These are phyloP conservation scores for Archilochus colubris DNA, from an alignment of 2,113 vertebrate genomes.

Conservation along the genomic window DNA sequence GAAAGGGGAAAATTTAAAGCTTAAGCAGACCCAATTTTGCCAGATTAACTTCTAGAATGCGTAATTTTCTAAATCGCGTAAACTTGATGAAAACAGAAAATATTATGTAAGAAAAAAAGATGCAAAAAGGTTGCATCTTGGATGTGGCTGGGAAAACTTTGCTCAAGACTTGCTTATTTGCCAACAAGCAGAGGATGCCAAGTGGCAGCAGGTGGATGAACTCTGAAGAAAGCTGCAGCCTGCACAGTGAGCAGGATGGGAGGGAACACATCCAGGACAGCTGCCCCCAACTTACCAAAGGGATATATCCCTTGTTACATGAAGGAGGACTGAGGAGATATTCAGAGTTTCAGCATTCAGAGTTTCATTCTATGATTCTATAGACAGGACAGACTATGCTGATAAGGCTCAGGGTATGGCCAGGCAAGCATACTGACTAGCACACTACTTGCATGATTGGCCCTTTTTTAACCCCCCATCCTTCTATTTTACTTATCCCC, in stretches of 20 bases:
- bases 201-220: no score
- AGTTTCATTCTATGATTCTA: no score
- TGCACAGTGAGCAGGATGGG: not conserved
- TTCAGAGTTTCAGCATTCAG: not conserved
- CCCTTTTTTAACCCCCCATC: not conserved
- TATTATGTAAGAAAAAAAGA: not conserved
- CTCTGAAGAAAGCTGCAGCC: not conserved
- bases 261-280: not conserved
- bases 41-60: not conserved
- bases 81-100: not conserved
- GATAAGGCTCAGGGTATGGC: accelerated
- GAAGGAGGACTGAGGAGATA: accelerated
- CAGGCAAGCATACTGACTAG: not conserved
- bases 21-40: not conserved
- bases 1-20: not conserved
- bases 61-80: not conserved
- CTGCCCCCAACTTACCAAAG: not conserved
- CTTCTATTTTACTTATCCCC: not conserved
- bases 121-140: not conserved
- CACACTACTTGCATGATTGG: not conserved
- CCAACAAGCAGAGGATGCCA: not conserved
- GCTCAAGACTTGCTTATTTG: not conserved
- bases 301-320: not conserved
- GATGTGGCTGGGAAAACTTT: not conserved
- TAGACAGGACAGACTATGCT: accelerated